These are phyloP conservation scores for Junco hyemalis DNA, from an alignment of 2,113 vertebrate genomes.

Conservation along the genomic window DNA sequence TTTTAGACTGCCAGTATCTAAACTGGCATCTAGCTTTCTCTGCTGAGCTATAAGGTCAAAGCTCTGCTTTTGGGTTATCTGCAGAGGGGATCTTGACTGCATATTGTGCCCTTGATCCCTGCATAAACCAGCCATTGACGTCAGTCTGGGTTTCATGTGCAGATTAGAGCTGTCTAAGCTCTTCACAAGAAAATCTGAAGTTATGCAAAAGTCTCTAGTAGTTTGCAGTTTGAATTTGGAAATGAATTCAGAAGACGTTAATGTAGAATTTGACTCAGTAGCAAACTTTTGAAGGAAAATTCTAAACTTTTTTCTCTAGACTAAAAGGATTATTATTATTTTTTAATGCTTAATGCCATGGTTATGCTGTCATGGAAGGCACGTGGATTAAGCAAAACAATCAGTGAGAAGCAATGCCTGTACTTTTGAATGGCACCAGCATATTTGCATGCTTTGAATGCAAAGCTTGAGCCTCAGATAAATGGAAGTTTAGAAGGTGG, in stretches of 20 bases:
- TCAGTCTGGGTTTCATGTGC: slow-evolving; percentile 21
- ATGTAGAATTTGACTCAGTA: background rate
- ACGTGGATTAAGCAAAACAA: background rate
- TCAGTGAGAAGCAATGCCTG: background rate
- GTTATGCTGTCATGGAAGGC: background rate
- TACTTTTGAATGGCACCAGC: background rate
- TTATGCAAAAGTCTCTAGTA: slow-evolving; percentile 5
- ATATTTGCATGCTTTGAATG: background rate
- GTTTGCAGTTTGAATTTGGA: background rate
- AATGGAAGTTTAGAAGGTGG: background rate
- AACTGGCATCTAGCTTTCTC: slow-evolving; percentile 1
- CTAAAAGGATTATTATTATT: background rate
- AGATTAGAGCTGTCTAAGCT: slow-evolving; percentile 18
- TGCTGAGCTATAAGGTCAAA: slow-evolving; percentile 17
- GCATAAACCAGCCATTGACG: background rate
- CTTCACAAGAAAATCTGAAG: slow-evolving; percentile 29
- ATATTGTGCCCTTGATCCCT: background rate
- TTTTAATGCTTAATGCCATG: background rate
- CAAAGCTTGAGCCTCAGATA: background rate
- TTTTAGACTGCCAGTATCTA: background rate
- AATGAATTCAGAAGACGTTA: background rate
- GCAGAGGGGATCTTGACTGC: slow-evolving; percentile 23
- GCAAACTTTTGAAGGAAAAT: background rate
- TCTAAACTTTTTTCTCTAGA: background rate
- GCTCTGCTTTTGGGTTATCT: slow-evolving; percentile 41